A percentile compares a stretch with the other conserved stretches of the same genome.
These are phyloP conservation scores for Myotis myotis DNA, from an alignment of 2,797 vertebrate species.

Conservation along the genomic window DNA sequence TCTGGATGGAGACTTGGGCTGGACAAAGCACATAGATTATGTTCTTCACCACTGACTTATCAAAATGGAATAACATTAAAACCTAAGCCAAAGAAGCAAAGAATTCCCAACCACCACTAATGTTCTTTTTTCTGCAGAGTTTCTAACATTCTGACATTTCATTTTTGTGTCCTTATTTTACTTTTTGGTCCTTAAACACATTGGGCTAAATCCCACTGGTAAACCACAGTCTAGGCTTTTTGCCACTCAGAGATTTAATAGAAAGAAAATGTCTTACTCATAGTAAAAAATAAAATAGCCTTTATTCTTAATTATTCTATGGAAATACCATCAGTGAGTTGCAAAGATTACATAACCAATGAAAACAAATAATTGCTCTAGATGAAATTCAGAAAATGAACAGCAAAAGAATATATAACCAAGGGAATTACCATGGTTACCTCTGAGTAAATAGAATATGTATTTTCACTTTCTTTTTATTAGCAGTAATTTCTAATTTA, in stretches of 20 bases:
- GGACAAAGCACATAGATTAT: not conserved
- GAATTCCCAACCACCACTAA: not conserved
- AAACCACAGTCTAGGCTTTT: conserved; percentile 32
- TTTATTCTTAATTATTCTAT: conserved; percentile 4
- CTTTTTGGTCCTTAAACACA: conserved; percentile 45
- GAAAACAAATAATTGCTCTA: not conserved
- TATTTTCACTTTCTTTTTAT: not conserved
- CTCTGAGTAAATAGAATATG: not conserved
- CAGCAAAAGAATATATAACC: not conserved
- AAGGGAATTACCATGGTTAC: not conserved
- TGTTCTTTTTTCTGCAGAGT: not conserved
- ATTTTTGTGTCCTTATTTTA: conserved; percentile 39
- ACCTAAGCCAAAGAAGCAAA: not conserved
- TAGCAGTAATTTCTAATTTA: conserved; percentile 5
- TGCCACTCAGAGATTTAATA: conserved; percentile 40
- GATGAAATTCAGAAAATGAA: not conserved
- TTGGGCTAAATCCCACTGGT: not conserved
- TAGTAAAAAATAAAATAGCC: not conserved
- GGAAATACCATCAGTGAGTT: not conserved
- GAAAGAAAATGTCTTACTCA: conserved; percentile 30
- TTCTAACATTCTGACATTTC: conserved; percentile 12
- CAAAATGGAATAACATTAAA: not conserved
- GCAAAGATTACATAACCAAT: conserved; percentile 12
- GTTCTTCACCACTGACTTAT: not conserved
- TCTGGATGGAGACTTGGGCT: not conserved